A percentile compares a stretch with the other conserved stretches of the same genome.
These are phyloP conservation scores for Bucorvus abyssinicus DNA, from an alignment of 2,797 vertebrate species.

Conservation along the genomic window DNA sequence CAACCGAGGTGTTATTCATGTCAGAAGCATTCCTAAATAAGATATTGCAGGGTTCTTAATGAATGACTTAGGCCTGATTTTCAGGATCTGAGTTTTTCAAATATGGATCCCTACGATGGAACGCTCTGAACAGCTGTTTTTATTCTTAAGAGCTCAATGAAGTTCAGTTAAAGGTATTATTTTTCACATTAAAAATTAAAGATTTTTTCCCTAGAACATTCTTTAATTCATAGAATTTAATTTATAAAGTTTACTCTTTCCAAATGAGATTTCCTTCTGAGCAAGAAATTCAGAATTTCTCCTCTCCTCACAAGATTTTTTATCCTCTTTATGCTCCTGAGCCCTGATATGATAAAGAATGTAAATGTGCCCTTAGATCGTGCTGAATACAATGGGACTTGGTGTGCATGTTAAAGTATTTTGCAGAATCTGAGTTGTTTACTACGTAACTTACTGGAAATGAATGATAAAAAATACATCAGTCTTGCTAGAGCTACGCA, in stretches of 20 bases:
- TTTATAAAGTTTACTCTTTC: not conserved
- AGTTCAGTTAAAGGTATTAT: not conserved
- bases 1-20: not conserved
- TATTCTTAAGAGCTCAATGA: not conserved
- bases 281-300: not conserved
- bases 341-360: not conserved
- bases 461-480: not conserved
- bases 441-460: not conserved
- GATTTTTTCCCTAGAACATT: not conserved
- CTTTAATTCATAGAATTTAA: not conserved
- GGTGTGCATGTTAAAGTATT: not conserved
- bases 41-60: not conserved
- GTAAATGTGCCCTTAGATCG: not conserved
- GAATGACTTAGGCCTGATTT: not conserved
- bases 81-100: not conserved
- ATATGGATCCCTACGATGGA: not conserved
- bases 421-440: not conserved
- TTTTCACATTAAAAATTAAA: not conserved
- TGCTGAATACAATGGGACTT: not conserved
- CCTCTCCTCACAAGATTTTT: not conserved
- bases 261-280: not conserved
- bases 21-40: not conserved
- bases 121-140: not conserved
- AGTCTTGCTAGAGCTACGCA: not conserved
- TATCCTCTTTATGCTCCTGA: not conserved